Percentiles rank a stretch among this genome's conserved stretches.
Conservation (phyloP, 2,113 vertebrate species). For the Motacilla tschutschensis region DNA sequence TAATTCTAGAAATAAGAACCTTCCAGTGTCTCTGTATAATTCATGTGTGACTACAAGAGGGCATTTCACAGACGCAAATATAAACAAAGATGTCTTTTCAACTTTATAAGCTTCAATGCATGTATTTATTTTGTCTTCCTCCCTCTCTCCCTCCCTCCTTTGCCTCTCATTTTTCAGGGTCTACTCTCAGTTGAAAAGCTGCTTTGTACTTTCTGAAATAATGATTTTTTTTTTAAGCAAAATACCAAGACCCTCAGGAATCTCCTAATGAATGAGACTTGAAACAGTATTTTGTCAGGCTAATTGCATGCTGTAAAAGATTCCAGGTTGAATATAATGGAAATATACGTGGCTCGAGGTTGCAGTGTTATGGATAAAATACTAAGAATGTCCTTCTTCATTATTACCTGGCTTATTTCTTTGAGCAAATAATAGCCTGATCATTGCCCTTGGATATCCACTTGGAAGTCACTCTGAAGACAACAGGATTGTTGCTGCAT, state of each 20-base stretch:
- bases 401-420: slow-evolving; percentile 33
- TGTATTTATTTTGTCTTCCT: background rate
- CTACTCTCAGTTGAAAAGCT: background rate
- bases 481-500: background rate
- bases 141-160: background rate
- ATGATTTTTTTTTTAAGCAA: background rate
- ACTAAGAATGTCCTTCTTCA: background rate
- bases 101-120: background rate
- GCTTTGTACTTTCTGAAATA: background rate
- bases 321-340: slow-evolving; percentile 18
- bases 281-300: slow-evolving; percentile 25
- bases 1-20: background rate
- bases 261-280: slow-evolving; percentile 33
- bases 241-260: slow-evolving; percentile 35
- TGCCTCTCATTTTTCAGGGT: background rate
- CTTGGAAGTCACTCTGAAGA: background rate
- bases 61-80: background rate
- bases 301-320: slow-evolving; percentile 10
- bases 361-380: slow-evolving; percentile 25
- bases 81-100: background rate
- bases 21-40: background rate
- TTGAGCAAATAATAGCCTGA: background rate
- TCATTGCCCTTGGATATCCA: background rate
- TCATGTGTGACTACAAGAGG: rapidly evolving
- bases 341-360: background rate